These are phyloP conservation scores for Crenuchus spilurus DNA, from an alignment of 2,797 vertebrate species.

Conservation along the genomic window DNA sequence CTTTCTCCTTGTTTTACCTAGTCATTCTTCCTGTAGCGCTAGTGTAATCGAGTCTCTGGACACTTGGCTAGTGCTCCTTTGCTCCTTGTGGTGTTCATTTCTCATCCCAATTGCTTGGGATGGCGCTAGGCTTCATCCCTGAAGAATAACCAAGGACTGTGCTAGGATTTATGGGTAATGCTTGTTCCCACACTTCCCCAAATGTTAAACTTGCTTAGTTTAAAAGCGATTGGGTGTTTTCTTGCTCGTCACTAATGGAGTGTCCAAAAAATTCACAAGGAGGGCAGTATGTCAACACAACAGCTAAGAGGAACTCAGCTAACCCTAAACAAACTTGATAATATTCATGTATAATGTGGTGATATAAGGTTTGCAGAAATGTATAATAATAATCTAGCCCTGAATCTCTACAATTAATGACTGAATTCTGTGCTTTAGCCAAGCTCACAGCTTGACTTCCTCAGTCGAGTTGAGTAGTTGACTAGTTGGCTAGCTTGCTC, in stretches of 20 bases:
- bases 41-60: slow-evolving; percentile 6
- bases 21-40: slow-evolving; percentile 29
- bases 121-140: slow-evolving; percentile 26
- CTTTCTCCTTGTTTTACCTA: slow-evolving; percentile 32
- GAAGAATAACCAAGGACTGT: neutral
- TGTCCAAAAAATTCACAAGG: too few relatives aligned
- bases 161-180: neutral
- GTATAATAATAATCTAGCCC: too few relatives aligned
- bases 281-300: neutral
- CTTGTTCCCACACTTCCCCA: neutral
- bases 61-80: neutral
- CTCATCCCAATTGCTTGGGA: slow-evolving; percentile 8
- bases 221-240: neutral
- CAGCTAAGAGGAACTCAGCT: neutral
- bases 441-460: too few relatives aligned
- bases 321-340: too few relatives aligned
- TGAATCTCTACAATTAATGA: too few relatives aligned
- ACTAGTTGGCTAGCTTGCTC: too few relatives aligned
- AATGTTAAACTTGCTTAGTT: slow-evolving; percentile 22
- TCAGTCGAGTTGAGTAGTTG: too few relatives aligned
- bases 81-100: slow-evolving; percentile 23
- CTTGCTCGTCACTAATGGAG: too few relatives aligned
- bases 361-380: too few relatives aligned
- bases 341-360: too few relatives aligned
- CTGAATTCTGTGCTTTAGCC: too few relatives aligned